Evolutionary conservation across 2,888 invertebrate genomes (phyloP), one percentile per base, ranked within the genome.

Genomic region (Heliconius aoede): DNA sequence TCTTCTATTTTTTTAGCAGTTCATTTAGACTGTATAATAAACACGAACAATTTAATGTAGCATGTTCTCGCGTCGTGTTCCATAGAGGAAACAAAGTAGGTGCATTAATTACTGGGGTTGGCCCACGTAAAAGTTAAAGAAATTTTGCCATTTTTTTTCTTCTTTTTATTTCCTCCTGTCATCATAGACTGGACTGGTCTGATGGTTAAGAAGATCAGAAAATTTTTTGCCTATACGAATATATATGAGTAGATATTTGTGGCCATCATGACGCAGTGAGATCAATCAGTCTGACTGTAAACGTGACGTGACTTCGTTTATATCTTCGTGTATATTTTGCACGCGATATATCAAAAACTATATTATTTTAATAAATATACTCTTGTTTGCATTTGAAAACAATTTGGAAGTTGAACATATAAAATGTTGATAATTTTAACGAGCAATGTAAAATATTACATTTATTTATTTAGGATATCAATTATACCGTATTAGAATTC

Each of bases 401-500:
- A 32, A 32, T n/a, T 9, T 64, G 32, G 9, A 11, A 4, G 64
- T 62, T 64, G n/a, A 21, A 32, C 21, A 64, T 36, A 60, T n/a
- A 2, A 18, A 46, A 46, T n/a, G 11, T n/a, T 64, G n/a, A 64
- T 24, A 4, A 36, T 36, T 64, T 32, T n/a, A 32, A 30, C 30
- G 3, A 28, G 15, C 64, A 64, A 64, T 36, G 36, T 24, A n/a
- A 36, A 64, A 36, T 64, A 64, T 64, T 24, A 36, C 7, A 5
- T 36, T 2, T 64, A 64, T 64, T 64, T 64, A 64, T 64, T 64
- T 64, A 32, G 64, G 36, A 36, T 64, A 64, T 64, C n/a, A 64
- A n/a, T 64, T 36, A 36, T 9, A 32, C 36, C n/a, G 13, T 36
- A 36, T 24, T 13, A 32, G 32, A 7, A 36, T 36, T 64, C 7